Evolutionary conservation across 2,797 vertebrate genomes (phyloP).

Genomic region (Enteromius radiatus): DNA sequence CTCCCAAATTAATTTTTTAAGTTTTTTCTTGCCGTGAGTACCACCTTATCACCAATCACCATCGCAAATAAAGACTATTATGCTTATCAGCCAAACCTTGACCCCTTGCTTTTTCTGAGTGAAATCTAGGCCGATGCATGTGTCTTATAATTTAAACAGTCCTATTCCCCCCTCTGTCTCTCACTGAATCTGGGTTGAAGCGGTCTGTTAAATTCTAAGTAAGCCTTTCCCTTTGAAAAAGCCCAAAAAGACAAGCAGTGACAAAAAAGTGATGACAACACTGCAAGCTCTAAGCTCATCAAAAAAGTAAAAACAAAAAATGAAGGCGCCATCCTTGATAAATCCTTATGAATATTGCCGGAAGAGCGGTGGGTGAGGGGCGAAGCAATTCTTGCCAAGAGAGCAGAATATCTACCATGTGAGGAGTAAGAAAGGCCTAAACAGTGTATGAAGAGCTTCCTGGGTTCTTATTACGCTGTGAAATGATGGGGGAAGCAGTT

Average conservation of each 20-base stretch:
- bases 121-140: background rate
- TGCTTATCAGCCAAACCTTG: background rate
- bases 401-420: constrained; percentile 67
- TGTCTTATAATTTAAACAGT: background rate
- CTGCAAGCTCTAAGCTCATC: background rate
- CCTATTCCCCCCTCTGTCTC: too few species aligned
- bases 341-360: constrained; percentile 61
- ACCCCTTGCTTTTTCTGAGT: background rate
- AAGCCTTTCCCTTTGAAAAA: constrained; percentile 18
- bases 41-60: too few species aligned
- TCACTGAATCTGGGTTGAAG: background rate
- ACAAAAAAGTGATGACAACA: constrained; percentile 18
- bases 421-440: constrained; percentile 21
- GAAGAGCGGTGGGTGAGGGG: constrained; percentile 26
- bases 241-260: constrained; percentile 1
- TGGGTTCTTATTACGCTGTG: constrained; percentile 55
- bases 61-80: background rate
- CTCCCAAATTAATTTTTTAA: background rate
- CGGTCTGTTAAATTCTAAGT: constrained; percentile 5
- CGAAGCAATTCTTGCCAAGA: constrained; percentile 58
- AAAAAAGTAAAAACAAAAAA: background rate
- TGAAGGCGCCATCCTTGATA: constrained; percentile 20
- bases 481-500: constrained; percentile 64
- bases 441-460: constrained; percentile 52
- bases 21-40: too few species aligned